Evolutionary conservation across 2,888 invertebrate genomes (phyloP).

Genomic region (Lasioglossum leucozonium): DNA sequence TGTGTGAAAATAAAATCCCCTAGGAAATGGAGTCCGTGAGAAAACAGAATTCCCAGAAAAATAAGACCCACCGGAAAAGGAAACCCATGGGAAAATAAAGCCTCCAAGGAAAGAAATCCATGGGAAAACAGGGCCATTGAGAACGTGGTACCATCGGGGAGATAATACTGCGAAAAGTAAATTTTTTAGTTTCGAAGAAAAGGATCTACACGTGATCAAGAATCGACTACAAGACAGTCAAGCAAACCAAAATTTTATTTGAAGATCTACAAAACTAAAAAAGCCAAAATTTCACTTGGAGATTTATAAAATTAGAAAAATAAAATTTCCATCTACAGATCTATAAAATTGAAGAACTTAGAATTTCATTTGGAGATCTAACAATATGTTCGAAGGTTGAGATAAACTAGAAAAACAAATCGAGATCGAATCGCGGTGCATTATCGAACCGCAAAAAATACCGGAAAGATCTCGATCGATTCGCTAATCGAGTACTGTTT

Average conservation of each 20-base stretch:
- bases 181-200: background rate
- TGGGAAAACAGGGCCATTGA: background rate
- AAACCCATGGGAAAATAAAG: background rate
- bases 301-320: background rate
- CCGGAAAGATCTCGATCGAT: background rate
- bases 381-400: background rate
- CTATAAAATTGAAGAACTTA: too few relatives aligned
- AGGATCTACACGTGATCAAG: background rate
- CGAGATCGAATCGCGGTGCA: background rate
- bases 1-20: background rate
- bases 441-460: constrained; percentile 8
- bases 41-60: background rate
- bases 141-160: background rate
- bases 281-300: background rate
- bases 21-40: background rate
- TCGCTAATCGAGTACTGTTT: constrained; percentile 16
- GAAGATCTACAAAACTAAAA: background rate
- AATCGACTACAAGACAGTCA: background rate
- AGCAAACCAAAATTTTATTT: background rate
- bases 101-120: background rate
- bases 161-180: background rate
- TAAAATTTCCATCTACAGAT: background rate
- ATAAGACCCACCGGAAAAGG: background rate
- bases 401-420: background rate
- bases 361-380: background rate